Evolutionary conservation across 1,140 invertebrate genomes (phyloP).

Genomic region (Mactra quadrangularis): DNA sequence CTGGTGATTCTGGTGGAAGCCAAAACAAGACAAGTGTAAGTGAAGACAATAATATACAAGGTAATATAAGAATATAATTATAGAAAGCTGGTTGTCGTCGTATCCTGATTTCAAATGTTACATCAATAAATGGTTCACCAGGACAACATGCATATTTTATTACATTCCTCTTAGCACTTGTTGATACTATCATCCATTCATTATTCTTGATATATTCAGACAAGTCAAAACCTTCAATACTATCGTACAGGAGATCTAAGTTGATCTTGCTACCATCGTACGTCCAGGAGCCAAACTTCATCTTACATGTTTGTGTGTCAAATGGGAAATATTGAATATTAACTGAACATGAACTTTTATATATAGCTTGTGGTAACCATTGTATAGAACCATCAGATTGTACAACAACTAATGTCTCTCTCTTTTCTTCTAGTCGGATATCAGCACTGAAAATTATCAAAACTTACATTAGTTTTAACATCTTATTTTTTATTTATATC

Average conservation of each 20-base stretch:
- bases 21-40: constrained; percentile 83
- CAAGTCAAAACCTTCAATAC: constrained; percentile 72
- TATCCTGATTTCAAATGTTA: constrained; percentile 79
- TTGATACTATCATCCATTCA: constrained; percentile 80
- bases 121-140: constrained; percentile 79
- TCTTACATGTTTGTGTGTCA: constrained; percentile 79
- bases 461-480: not conserved
- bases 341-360: constrained; percentile 95
- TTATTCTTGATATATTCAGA: constrained; percentile 81
- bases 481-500: not conserved
- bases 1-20: constrained; percentile 83
- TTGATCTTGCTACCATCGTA: constrained; percentile 80
- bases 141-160: constrained; percentile 78
- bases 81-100: constrained; percentile 80
- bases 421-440: constrained; percentile 77
- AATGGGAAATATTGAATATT: constrained; percentile 86
- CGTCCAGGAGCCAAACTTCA: constrained; percentile 82
- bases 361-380: constrained; percentile 99
- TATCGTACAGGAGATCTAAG: constrained; percentile 85
- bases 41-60: constrained; percentile 81
- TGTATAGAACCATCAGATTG: constrained; percentile 95
- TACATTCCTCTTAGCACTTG: constrained; percentile 69
- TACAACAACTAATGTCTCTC: constrained; percentile 79
- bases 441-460: constrained; percentile 75
- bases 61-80: constrained; percentile 82